Base-by-base conservation (phyloP, 1,140 invertebrate genomes). In the Drosophila kanapiae region DNA sequence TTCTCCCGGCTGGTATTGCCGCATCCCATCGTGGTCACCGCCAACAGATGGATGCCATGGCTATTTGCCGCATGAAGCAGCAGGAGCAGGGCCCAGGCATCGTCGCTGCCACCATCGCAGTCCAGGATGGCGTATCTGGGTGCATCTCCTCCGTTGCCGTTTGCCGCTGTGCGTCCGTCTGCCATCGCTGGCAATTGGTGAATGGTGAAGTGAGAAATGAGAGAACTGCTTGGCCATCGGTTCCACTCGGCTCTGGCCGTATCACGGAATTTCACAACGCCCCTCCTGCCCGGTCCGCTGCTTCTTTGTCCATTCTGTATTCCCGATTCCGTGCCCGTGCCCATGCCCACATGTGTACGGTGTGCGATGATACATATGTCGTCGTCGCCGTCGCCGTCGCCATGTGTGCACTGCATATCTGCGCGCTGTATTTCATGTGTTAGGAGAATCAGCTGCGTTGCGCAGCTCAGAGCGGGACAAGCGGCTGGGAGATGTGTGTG, bases 71-170 rank as follows among this genome's bases (percentile, higher is more conserved):
- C 95, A 16, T 93, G 91, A 1, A 96, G 82, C 3, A 95, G 80
- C 67, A 96, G 77, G 14, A 95, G 84, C 7, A 96, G 77, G 0
- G 95, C 95, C 79, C 95, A 93, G 18, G 95, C 95, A 93, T 96
- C 95, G 80, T 96, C 95, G 16, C 94, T 93, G 0, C 95, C 95
- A 23, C 94, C 93, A 90, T 96, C 95, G 40, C 94, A 94, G 77
- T 96, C 95, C 14, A 96, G 87, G 49, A 96, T 94, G 18, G 95
- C 93, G 37, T 70, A 87, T 60, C 58, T 69, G 45, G 61, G 29
- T 6, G 3, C 56, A 58, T 58, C 16, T 3, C 11, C 10, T 13
- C n/a, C 33, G n/a, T 6, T 14, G n/a, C 64, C 60, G 42, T 48
- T 68, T 16, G 35, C 18, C 45, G 43, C 61, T 68, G 43, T 68